phyloP scores from a whole-genome alignment of 2,113 vertebrate species.

The Pangasianodon gigas region DNA sequence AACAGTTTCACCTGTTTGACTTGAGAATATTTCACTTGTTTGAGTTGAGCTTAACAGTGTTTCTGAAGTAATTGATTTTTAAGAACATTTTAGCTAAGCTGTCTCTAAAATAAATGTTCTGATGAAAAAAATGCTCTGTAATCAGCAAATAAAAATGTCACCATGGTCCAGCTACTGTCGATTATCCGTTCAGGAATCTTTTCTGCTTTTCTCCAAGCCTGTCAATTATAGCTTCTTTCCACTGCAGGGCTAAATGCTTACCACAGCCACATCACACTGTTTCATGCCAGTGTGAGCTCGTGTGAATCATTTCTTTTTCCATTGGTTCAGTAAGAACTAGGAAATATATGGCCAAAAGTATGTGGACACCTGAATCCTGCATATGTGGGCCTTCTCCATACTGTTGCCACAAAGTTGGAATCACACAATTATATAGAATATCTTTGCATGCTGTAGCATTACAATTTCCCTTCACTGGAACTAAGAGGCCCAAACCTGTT shows the following conservation, averaged over 20 bases:
- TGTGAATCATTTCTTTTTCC: slow-evolving; percentile 1
- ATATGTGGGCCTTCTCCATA: neutral
- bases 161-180: neutral
- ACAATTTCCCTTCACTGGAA: too few relatives aligned
- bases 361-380: neutral
- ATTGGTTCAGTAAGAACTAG: neutral
- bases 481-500: too few relatives aligned
- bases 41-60: neutral
- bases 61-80: neutral
- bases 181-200: slow-evolving; percentile 18
- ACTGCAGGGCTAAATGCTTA: slow-evolving; percentile 1
- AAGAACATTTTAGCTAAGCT: neutral
- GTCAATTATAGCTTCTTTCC: slow-evolving; percentile 19
- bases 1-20: neutral
- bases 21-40: neutral
- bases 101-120: neutral
- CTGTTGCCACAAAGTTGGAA: neutral
- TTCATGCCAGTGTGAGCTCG: slow-evolving; percentile 5
- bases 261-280: slow-evolving; percentile 16
- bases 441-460: too few relatives aligned
- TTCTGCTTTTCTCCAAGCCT: neutral
- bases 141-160: neutral
- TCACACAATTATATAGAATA: neutral
- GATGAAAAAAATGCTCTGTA: too few relatives aligned
- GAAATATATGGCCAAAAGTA: neutral